Evolutionary conservation across 1,140 invertebrate genomes (phyloP), one percentile per base, ranked within the genome.

Genomic region (Eriosoma lanigerum): DNA sequence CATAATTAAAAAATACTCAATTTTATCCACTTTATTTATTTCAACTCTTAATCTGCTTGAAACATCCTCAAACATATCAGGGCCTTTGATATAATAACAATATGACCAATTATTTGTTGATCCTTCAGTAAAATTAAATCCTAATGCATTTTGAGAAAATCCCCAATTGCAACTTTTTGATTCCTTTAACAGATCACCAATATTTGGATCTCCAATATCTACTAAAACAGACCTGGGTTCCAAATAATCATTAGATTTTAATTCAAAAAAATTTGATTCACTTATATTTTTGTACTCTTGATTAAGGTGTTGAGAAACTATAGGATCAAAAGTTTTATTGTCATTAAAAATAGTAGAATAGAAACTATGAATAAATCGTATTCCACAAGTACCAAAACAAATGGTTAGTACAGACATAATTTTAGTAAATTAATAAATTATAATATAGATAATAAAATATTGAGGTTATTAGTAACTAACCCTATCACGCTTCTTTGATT

Each of bases 401-500:
- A 78, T 46, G 8, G 56, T 60, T 78, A 78, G 44, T 26, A 78
- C 75, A 60, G 75, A 78, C 75, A 78, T 76, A 19, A 46, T 62
- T 26, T 58, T 0, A 17, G 32, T 58, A 58, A 62, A 58, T 48
- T 58, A 46, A 21, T 72, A 54, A 50, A 75, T 54, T 6, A 46
- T 13, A 44, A 58, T 38, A 58, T 75, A 5, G 5, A 62, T 62
- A 48, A 78, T 62, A 60, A 38, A 66, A 75, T 38, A 48, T 58
- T 38, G 56, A 32, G 12, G 38, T 24, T 58, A 12, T 76, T 44
- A 76, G 21, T 5, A 58, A 78, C 75, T 62, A 78, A 78, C 75
- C 75, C 75, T 78, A 78, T 78, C 75, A 29, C 75, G 75, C n/a
- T 78, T 78, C 21, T 78, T 78, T 78, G 75, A 62, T 26, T 78